phyloP scores from a whole-genome alignment of 2,797 vertebrate species.

The Halcyon badia region DNA sequence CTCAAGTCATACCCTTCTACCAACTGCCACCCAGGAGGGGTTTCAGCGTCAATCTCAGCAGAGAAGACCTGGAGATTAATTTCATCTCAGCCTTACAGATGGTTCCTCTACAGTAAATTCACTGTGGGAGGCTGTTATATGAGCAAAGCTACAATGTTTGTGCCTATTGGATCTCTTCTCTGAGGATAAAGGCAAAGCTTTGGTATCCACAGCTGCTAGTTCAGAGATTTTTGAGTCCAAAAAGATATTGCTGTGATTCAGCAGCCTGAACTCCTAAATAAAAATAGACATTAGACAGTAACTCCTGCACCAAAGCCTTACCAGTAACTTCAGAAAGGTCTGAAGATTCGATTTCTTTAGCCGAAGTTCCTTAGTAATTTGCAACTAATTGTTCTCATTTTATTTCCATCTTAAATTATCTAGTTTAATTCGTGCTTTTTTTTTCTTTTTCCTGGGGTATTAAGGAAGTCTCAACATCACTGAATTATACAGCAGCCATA shows the following conservation, averaged over 20 bases:
- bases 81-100: constrained; percentile 20
- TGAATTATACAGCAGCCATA: background rate
- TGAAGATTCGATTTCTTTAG: background rate
- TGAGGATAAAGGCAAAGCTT: background rate
- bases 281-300: background rate
- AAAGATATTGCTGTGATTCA: background rate
- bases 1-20: background rate
- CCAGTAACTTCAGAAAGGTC: background rate
- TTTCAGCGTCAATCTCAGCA: background rate
- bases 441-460: background rate
- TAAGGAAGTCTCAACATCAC: background rate
- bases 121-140: background rate
- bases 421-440: background rate
- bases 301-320: background rate
- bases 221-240: background rate
- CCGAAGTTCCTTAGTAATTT: background rate
- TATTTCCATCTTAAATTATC: background rate
- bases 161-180: background rate
- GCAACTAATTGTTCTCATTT: background rate
- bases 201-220: background rate
- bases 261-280: background rate
- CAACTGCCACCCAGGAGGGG: background rate
- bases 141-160: background rate
- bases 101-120: constrained; percentile 19
- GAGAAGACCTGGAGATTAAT: constrained; percentile 1